Evolutionary conservation across 2,113 vertebrate genomes (phyloP), one percentile per base, ranked within the genome.

Genomic region (Oxyruncus cristatus): DNA sequence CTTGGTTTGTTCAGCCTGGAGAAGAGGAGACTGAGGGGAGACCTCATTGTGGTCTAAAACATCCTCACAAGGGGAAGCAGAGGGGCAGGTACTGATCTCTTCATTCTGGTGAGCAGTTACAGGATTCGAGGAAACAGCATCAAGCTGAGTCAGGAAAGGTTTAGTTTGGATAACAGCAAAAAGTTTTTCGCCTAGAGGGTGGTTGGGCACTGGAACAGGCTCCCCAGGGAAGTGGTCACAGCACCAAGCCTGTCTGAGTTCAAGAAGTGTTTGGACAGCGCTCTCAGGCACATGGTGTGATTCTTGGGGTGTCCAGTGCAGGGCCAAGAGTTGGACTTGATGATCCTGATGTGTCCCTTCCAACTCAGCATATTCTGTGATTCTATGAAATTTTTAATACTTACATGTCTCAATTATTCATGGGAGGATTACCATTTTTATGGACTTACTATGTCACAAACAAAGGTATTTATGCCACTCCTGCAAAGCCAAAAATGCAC

Each of bases 321-420:
- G 19, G 61, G 5, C 33, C 9, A 16, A 7, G 27, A 52, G 52
- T 3, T 58, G 27, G 18, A 28, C 5, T 66, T 14, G 10, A 33
- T 66, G 50, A 44, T 50, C 35, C 27, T 50, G 9, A 23, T 37
- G 11, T 12, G 22, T 58, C 18, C 22, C 4, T 58, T 81, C 18
- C 37, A 44, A 11, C 10, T 66, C 14, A 44, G 9, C 37, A 37
- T 58, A 58, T 73, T 80, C 50, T 66, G 7, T 58, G 32, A 27
- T 20, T 65, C 52, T 6, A 5, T 30, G 27, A 19, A 44, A 41
- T 46, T 80, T 89, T 46, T 59, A 22, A 7, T 89, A 35, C 24
- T 58, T 33, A 5, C 21, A 7, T 49, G 17, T 35, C 19, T 49
- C 47, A 8, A 11, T 72, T 80, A 14, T 52, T 76, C 0, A 0